These are phyloP conservation scores for Pseudomugil tenellus DNA, from an alignment of 2,797 vertebrate genomes.

Conservation along the genomic window DNA sequence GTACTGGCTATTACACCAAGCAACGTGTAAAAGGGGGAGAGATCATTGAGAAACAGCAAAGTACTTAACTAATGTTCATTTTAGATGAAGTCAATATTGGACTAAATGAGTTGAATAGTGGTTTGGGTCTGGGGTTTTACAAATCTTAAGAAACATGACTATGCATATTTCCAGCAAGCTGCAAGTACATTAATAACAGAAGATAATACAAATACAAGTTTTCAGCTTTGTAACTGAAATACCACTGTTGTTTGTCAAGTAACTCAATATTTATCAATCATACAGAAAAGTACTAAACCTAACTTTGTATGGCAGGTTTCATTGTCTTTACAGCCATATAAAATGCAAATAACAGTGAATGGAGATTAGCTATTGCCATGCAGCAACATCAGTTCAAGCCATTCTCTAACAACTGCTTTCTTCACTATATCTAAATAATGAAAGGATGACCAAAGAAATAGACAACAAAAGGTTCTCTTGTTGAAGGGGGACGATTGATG, in stretches of 20 bases:
- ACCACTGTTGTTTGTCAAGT: conserved; percentile 4
- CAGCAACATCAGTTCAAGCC: conserved; percentile 17
- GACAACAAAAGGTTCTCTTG: conserved; percentile 38
- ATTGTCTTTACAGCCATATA: conserved; percentile 20
- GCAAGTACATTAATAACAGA: conserved; percentile 9
- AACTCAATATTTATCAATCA: neutral
- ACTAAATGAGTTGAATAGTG: conserved; percentile 52
- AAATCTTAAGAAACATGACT: conserved; percentile 50
- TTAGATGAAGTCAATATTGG: conserved; percentile 76
- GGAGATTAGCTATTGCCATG: conserved; percentile 10
- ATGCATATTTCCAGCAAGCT: conserved; percentile 40
- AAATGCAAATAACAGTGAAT: conserved; percentile 9
- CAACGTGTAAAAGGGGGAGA: conserved; percentile 72
- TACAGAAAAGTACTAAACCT: neutral
- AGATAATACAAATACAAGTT: neutral
- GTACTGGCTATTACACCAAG: conserved; percentile 74
- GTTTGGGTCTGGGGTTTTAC: conserved; percentile 49
- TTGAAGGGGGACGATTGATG: conserved; percentile 48
- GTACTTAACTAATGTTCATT: conserved; percentile 72
- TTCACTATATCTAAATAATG: conserved; percentile 29
- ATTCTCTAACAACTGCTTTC: conserved; percentile 12
- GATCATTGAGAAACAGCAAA: conserved; percentile 70
- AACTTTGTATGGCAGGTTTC: conserved; percentile 8
- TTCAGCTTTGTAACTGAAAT: conserved; percentile 10
- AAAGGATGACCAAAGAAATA: conserved; percentile 58